Base-by-base conservation (phyloP, 2,888 invertebrate species). In the Drosophila formosana region DNA sequence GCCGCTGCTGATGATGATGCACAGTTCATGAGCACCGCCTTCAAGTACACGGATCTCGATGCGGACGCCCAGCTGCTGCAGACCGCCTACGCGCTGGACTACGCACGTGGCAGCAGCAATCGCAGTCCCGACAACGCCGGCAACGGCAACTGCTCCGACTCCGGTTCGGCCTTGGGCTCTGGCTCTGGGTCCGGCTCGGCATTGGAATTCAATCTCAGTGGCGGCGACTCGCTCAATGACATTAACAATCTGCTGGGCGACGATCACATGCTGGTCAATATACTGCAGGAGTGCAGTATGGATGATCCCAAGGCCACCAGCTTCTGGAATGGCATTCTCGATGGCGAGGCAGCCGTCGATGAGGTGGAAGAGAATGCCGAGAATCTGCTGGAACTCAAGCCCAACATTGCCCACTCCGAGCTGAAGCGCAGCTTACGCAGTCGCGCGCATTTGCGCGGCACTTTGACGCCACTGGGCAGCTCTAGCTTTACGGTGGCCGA, bases 251-350 rank as follows among this genome's bases (percentile, higher is more conserved):
- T 92, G 66, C 72, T 92, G 58, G 92, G 92, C 9, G 92, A 92
- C 63, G 92, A 92, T 51, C 91, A 92, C 49, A 92, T 92, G 91
- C 77, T 92, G 72, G 92, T 92, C 56, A 92, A 92, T 64, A 92
- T 92, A 60, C 69, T 92, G 67, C 91, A 92, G 56, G 92, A 92
- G 80, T 92, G 92, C 80, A 91, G 90, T 80, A 92, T 92, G 71
- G 92, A 92, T 66, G 92, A 92, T 66, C 89, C 92, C 32, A 92
- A 92, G 69, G 92, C 92, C 13, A 92, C 92, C 18, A 92, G 80
- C 66, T 92, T 92, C 72, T 92, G 92, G 92, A 92, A 92, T 67
- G 92, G 92, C 58, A 91, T 92, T n/a, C 83, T 92, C 3, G 92
- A 92, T 56, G 92, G 91, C 34, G 92, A 91, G 57, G 90, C 90